Conservation (phyloP, 2,888 invertebrate genomes). For the Limnephilus lunatus region DNA sequence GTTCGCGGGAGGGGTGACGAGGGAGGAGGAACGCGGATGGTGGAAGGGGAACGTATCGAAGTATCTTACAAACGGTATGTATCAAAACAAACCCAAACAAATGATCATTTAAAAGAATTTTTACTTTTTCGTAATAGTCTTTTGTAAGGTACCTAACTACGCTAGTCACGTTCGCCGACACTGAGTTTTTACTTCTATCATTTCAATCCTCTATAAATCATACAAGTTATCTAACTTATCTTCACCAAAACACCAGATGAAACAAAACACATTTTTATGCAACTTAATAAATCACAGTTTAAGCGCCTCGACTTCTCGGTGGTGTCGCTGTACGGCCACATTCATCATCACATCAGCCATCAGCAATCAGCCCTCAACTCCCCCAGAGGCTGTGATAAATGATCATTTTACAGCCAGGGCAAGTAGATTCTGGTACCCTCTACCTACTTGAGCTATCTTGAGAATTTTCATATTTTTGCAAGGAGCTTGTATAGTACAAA, state of each 20-base stretch:
- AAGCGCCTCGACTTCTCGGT: slow-evolving; percentile 21
- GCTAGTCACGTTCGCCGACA: background rate
- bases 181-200: background rate
- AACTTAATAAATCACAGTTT: slow-evolving; percentile 15
- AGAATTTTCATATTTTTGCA: background rate
- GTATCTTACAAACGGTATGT: no score
- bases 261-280: slow-evolving; percentile 2
- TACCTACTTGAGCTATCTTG: background rate
- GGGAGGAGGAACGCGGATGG: no score
- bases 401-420: slow-evolving; percentile 38
- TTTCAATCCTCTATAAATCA: background rate
- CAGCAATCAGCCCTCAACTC: slow-evolving; percentile 54
- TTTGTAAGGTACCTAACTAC: no score
- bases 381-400: slow-evolving; percentile 60
- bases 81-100: no score
- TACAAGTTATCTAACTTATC: background rate
- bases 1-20: no score
- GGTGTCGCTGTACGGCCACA: slow-evolving; percentile 58
- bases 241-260: background rate
- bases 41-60: no score
- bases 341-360: slow-evolving; percentile 64
- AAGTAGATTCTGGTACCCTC: background rate
- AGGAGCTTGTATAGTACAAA: background rate
- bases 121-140: no score
- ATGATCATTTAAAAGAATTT: no score